Conservation (phyloP, 2,113 vertebrate genomes). For the Callipepla californica region DNA sequence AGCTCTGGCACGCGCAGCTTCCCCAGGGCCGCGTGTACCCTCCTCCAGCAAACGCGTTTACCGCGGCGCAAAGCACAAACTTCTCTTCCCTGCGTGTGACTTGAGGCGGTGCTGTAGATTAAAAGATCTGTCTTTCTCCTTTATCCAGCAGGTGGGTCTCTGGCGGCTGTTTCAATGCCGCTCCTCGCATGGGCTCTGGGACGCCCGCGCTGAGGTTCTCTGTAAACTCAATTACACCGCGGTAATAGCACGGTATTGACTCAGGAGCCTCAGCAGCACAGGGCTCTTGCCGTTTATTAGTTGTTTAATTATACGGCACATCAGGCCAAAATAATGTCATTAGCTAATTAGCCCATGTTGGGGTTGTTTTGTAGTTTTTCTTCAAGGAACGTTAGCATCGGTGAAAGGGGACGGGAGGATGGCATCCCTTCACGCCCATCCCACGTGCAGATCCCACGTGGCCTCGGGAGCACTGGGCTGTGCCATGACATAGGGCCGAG, state of each 20-base stretch:
- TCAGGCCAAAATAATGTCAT: constrained; percentile 73
- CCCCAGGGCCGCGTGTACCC: background rate
- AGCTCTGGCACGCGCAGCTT: background rate
- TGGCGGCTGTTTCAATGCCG: constrained; percentile 48
- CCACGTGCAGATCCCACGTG: background rate
- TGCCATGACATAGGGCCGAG: background rate
- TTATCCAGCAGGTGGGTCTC: constrained; percentile 61
- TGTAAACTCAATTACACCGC: constrained; percentile 63
- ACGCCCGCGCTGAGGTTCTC: constrained; percentile 42
- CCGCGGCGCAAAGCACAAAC: background rate
- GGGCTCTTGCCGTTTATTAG: constrained; percentile 69
- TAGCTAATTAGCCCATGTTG: constrained; percentile 65
- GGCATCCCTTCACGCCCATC: background rate
- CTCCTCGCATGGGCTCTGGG: constrained; percentile 45
- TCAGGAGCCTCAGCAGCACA: constrained; percentile 61
- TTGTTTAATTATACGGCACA: constrained; percentile 71
- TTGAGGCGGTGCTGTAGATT: constrained; percentile 9
- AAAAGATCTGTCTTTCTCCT: constrained; percentile 66
- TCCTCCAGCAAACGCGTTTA: constrained; percentile 3
- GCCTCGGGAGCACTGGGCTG: fast-evolving
- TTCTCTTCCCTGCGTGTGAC: constrained; percentile 1
- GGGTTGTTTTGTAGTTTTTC: constrained; percentile 54
- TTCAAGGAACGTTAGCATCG: constrained; percentile 48
- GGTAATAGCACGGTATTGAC: constrained; percentile 69
- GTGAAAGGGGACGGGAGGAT: background rate